Base-by-base conservation (phyloP, 2,888 invertebrate genomes). In the Ochropleura leucogaster region DNA sequence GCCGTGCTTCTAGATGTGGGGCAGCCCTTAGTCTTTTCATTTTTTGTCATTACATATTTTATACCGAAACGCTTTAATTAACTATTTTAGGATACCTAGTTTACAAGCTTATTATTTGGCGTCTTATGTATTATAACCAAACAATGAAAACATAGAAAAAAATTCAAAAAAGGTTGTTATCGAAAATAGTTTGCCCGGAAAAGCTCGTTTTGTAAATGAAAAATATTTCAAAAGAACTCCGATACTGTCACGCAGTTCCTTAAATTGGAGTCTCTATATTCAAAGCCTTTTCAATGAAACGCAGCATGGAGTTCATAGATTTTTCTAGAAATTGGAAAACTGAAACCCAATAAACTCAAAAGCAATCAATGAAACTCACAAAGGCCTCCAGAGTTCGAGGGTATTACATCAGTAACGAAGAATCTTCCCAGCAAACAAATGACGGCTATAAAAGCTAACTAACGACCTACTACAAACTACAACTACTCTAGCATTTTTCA, bases 371-470 rank as follows among this genome's bases (percentile, higher is more conserved):
- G 4, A 44, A 62, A 40, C 62, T 53, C 16, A 53, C n/a, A 47
- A 62, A 74, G n/a, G 9, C 18, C n/a, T 51, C 57, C 46, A 59
- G 49, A 5, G 5, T 53, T 42, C 30, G 30, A 60, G 47, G 18
- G 60, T 65, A 77, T 53, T 55, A 47, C 47, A 71, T 44, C n/a
- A 44, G 14, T 49, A 69, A 60, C 59, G 30, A 2, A 73, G 51
- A 77, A 77, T 77, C 80, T 42, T 42, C 40, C 40, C 7, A 5
- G 18, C 40, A 81, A 62, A 77, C 74, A 62, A 81, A 81, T 66
- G 20, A 18, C 3, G 47, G 60, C 16, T 40, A 62, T 66, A 73
- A 77, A 66, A 5, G 40, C 40, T 49, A 62, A 81, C 75, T 46
- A 77, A 77, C 49, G 16, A 66, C 16, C 47, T 44, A 65, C 44